Evolutionary conservation across 2,797 vertebrate species (phyloP), one percentile per base, ranked within the genome.

Genomic region (Hemitrygon akajei): DNA sequence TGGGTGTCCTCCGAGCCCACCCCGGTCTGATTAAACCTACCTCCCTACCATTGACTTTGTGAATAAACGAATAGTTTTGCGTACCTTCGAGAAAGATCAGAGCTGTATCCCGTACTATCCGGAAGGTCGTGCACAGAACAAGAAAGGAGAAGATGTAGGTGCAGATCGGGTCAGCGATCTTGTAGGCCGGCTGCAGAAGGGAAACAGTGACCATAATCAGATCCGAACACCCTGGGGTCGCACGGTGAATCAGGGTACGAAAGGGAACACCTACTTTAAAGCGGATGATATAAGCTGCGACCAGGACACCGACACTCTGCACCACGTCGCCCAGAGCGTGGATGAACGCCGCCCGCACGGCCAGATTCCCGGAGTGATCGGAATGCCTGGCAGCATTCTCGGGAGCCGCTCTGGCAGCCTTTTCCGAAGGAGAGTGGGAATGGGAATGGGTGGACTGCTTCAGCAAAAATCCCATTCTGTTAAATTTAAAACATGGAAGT

Each of bases 381-480:
- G 97, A 94, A 0, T 95, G 95, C 37, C 40, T 96, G 30, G 92
- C 56, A 94, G 94, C 95, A 94, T 94, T 95, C 37, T 94, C 94
- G 27, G 95, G 95, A 1, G 94, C 93, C 77, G 58, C 75, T 0
- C 94, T 22, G 18, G 94, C 27, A 11, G 93, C 69, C 1, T 91
- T 95, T 0, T 95, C 11, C 80, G 95, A 95, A 94, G 95, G 94
- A 60, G 95, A 84, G 0, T 95, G 95, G 1, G 95, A 94, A 73
- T 95, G 96, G 37, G 96, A 89, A 27, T 98, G 98, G 22, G 97
- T 98, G 0, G 97, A 97, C 3, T 99, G 99, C 95, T 98, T 99
- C 95, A 99, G 97, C 94, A 99, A 95, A 96, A 99, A 98, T 16
- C 98, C 98, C 99, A 99, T 99, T 97, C 99, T 99, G 96, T 94